A percentile compares a stretch with the other conserved stretches of the same genome.
phyloP scores from a whole-genome alignment of 1,140 invertebrate species.

The Diorhabda sublineata region DNA sequence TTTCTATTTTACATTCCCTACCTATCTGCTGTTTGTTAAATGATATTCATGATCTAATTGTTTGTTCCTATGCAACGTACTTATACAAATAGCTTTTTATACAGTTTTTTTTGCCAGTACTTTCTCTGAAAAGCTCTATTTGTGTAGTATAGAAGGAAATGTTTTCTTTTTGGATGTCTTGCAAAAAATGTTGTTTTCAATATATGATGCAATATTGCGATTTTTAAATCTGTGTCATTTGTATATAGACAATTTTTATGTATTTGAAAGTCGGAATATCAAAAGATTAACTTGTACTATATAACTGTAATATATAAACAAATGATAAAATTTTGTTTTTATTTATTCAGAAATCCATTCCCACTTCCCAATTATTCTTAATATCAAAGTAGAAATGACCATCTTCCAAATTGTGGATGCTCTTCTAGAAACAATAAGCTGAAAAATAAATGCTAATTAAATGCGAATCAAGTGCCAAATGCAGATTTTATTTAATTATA shows the following conservation, averaged over 20 bases:
- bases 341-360: neutral
- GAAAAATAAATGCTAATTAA: too few species aligned
- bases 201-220: constrained; percentile 24
- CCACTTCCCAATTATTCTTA: too few species aligned
- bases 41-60: constrained; percentile 10
- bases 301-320: constrained; percentile 37
- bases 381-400: too few species aligned
- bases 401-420: too few species aligned
- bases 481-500: too few species aligned
- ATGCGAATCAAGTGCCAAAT: too few species aligned
- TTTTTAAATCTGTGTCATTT: constrained; percentile 31
- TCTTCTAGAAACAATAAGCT: too few species aligned
- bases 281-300: constrained; percentile 29
- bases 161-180: constrained; percentile 23
- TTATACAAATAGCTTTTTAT: constrained; percentile 28
- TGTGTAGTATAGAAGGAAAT: constrained; percentile 21
- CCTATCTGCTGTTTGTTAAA: constrained; percentile 15
- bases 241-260: constrained; percentile 25
- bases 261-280: constrained; percentile 34
- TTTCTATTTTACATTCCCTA: constrained; percentile 18
- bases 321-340: constrained; percentile 26
- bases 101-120: constrained; percentile 33
- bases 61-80: constrained; percentile 32
- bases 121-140: constrained; percentile 27
- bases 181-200: constrained; percentile 28